Evolutionary conservation across 2,888 invertebrate genomes (phyloP).

Genomic region (Pseudococcus jackbeardsleyi): DNA sequence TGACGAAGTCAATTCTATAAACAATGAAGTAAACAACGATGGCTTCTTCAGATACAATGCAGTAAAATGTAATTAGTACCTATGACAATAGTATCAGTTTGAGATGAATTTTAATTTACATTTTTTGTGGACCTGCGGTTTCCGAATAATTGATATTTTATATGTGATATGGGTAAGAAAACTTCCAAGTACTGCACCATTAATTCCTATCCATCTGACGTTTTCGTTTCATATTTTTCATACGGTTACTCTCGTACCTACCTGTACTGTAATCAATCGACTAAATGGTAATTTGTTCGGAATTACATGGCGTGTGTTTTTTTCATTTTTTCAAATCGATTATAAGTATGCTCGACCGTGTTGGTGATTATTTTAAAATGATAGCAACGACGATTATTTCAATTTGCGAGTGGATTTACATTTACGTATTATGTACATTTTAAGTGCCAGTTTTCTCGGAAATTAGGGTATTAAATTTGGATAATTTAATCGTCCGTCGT

Average conservation of each 20-base stretch:
- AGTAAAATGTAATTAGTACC: neutral
- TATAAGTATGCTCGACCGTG: neutral
- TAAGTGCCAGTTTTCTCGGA: neutral
- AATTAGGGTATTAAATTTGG: neutral
- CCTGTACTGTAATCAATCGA: neutral
- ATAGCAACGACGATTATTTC: neutral
- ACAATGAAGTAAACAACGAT: neutral
- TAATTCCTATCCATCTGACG: neutral
- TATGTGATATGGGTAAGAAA: slow-evolving; percentile 62
- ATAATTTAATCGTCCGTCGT: slow-evolving; percentile 19
- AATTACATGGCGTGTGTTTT: neutral
- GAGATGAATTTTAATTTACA: slow-evolving; percentile 49
- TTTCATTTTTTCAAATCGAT: neutral
- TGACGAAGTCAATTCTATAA: neutral
- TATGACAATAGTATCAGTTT: neutral
- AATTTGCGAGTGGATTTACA: neutral
- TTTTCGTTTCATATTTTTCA: neutral
- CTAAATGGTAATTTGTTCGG: neutral
- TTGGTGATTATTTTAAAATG: neutral
- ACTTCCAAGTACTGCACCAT: neutral
- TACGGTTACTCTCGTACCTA: neutral
- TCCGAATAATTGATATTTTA: slow-evolving; percentile 41
- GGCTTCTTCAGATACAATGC: neutral
- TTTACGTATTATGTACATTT: neutral
- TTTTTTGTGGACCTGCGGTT: slow-evolving; percentile 55